These are phyloP conservation scores for Xerus inauris DNA, from an alignment of 2,113 vertebrate species.

Conservation along the genomic window DNA sequence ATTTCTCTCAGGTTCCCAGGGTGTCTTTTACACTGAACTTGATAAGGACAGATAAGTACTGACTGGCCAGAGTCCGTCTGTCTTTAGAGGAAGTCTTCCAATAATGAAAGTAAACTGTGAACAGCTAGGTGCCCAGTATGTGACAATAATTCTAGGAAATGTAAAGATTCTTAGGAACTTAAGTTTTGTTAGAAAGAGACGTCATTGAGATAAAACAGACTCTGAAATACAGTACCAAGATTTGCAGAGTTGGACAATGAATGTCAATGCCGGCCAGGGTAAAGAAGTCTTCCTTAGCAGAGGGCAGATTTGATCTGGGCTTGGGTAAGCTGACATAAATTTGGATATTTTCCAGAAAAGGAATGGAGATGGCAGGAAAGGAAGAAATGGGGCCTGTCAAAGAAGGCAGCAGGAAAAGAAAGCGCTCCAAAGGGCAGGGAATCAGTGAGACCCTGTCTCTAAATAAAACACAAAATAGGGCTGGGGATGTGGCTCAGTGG, in stretches of 20 bases:
- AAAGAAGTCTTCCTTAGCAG: background rate
- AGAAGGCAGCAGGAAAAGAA: background rate
- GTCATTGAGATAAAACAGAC: background rate
- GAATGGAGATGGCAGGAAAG: background rate
- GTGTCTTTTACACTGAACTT: background rate
- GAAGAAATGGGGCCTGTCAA: background rate
- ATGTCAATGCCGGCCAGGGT: background rate
- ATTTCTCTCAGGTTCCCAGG: background rate
- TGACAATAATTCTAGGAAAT: constrained; percentile 45
- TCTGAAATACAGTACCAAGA: background rate
- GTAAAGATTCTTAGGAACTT: constrained; percentile 5
- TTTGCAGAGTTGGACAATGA: background rate
- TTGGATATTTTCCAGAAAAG: background rate
- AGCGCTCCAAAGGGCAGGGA: background rate
- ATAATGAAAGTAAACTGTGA: background rate
- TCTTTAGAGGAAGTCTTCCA: constrained; percentile 5
- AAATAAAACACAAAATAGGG: no score
- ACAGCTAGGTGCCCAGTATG: background rate
- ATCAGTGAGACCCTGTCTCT: no score
- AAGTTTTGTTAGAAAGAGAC: background rate
- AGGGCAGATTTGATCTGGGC: background rate
- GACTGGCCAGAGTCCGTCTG: background rate
- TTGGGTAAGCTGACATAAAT: background rate
- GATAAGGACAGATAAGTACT: background rate
- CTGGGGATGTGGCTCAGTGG: no score